Base-by-base conservation (phyloP, 1,140 invertebrate genomes). In the Brachionus calyciflorus region DNA sequence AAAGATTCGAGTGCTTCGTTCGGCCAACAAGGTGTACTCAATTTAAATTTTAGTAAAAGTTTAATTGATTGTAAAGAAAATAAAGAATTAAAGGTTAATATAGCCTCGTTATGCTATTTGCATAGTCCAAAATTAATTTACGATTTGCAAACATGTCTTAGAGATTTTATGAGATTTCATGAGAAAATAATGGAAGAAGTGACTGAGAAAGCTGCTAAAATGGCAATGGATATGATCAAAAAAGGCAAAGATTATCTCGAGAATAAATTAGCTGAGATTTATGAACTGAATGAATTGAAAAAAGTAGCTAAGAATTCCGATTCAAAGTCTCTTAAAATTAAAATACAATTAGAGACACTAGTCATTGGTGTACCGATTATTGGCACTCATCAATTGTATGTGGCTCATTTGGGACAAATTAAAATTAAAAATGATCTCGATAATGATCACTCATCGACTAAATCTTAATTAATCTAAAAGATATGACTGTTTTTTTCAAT, bases 91-190 rank as follows among this genome's bases (percentile, higher is more conserved):
- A 85, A 85, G 30, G 85, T 96, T 63, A 88, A 90, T 76, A 91
- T 97, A 88, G 94, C 93, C 0, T 94, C 93, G 41, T 90, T 96
- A 40, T 93, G 91, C 87, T 96, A 96, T 83, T 93, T 92, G 1
- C 94, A 97, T 84, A 93, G 91, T 30, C 90, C 92, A 0, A 88
- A 90, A 76, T 89, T 96, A 80, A 87, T 96, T 14, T 88, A 89
- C n/a, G 93, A 96, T 82, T 84, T 96, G 26, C 84, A 89, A 77
- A 87, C 90, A 30, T 90, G 92, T 80, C 80, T 84, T 7, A 87
- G 94, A 63, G 90, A 91, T 3, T 92, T 92, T 21, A 91, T 96
- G 78, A 90, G 91, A 80, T 89, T 90, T 63, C 93, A 93, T 46
- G 94, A 94, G 12, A 92, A 92, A 0, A 93, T 65, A 24, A 65